Conservation (phyloP, 2,113 vertebrate genomes). For the Myotis davidii region DNA sequence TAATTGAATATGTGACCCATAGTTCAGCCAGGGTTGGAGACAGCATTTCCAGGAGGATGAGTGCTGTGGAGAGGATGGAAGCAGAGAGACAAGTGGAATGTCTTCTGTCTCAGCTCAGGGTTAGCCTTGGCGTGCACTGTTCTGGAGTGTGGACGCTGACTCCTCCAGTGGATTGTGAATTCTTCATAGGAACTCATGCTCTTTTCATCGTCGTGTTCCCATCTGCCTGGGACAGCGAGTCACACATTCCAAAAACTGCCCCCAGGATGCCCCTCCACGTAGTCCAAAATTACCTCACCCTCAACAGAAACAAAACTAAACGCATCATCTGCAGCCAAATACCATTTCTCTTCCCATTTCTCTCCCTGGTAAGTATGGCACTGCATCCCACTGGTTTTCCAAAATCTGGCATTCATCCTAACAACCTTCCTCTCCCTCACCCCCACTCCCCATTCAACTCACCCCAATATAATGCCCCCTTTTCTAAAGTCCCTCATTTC, state of each 20-base stretch:
- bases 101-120: background rate
- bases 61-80: no score
- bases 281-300: background rate
- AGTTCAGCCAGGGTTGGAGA: background rate
- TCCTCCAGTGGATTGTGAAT: background rate
- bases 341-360: background rate
- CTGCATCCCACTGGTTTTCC: background rate
- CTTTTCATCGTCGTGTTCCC: background rate
- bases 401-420: background rate
- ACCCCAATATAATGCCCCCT: background rate
- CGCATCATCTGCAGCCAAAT: background rate
- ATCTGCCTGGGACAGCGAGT: background rate
- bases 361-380: background rate
- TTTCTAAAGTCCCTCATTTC: background rate
- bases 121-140: no score
- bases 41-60: background rate
- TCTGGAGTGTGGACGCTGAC: background rate
- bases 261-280: accelerated
- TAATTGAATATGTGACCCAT: background rate
- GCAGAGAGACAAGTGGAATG: background rate
- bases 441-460: background rate
- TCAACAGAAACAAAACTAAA: background rate
- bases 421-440: background rate
- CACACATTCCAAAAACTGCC: background rate
- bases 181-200: background rate